Evolutionary conservation across 1,140 invertebrate species (phyloP).

Genomic region (Solen grandis): DNA sequence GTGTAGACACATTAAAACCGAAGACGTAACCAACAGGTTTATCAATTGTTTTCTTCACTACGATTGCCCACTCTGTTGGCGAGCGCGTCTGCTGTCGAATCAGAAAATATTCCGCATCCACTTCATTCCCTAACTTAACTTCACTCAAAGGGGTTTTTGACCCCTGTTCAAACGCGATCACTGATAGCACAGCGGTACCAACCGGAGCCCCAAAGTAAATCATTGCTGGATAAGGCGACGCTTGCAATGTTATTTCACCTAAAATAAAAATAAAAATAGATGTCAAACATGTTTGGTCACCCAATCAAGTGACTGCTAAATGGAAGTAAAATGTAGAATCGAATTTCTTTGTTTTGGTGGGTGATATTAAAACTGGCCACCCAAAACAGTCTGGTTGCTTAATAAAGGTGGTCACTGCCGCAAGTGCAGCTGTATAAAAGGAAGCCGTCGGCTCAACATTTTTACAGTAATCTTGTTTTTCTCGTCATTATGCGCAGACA

Average conservation of each 20-base stretch:
- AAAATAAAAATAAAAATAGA: conserved; percentile 1
- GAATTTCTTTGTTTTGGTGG: too few relatives aligned
- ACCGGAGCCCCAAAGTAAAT: conserved; percentile 19
- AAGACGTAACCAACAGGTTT: conserved; percentile 50
- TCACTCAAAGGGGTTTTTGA: neutral
- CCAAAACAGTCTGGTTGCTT: too few relatives aligned
- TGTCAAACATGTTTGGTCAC: too few relatives aligned
- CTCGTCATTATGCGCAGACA: too few relatives aligned
- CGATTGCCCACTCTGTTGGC: conserved; percentile 16
- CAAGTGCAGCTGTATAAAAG: too few relatives aligned
- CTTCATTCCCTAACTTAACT: neutral
- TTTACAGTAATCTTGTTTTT: too few relatives aligned
- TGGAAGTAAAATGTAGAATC: too few relatives aligned
- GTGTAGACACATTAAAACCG: conserved; percentile 8
- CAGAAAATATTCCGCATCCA: conserved; percentile 31
- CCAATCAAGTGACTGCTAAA: too few relatives aligned
- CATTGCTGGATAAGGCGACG: conserved; percentile 4
- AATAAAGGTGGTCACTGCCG: too few relatives aligned
- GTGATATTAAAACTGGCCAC: too few relatives aligned
- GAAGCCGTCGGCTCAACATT: too few relatives aligned
- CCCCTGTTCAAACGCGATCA: conserved; percentile 15
- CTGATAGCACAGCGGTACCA: conserved; percentile 9
- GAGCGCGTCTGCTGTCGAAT: conserved; percentile 5
- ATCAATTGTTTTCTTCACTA: conserved; percentile 35
- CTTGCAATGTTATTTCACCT: conserved; percentile 5